phyloP scores from a whole-genome alignment of 2,888 invertebrate genomes.

The Eilema griseolum region DNA sequence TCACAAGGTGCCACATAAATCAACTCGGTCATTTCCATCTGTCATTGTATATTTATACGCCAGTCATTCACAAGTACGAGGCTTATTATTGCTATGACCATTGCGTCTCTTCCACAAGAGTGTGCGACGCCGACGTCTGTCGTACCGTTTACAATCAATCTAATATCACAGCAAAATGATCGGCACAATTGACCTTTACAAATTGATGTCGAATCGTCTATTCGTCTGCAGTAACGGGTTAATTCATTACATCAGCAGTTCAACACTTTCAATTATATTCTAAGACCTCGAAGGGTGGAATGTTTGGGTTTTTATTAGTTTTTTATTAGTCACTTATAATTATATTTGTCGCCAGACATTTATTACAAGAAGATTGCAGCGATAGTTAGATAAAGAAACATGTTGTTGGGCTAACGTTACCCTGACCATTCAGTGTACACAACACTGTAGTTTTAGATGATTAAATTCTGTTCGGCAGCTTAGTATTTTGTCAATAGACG shows the following conservation, averaged over 20 bases:
- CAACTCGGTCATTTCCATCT: slow-evolving; percentile 9
- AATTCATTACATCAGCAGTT: slow-evolving; percentile 79
- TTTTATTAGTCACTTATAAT: neutral
- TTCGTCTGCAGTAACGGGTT: slow-evolving; percentile 71
- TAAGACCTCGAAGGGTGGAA: slow-evolving; percentile 46
- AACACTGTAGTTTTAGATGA: no score
- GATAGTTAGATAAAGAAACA: no score
- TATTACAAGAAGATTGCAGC: no score
- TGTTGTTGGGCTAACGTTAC: no score
- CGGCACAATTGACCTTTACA: slow-evolving; percentile 61
- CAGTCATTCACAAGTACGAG: slow-evolving; percentile 27
- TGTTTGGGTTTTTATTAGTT: slow-evolving; percentile 8
- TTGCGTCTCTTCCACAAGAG: slow-evolving; percentile 11
- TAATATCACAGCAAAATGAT: slow-evolving; percentile 40
- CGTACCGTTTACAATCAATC: slow-evolving; percentile 53
- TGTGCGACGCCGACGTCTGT: slow-evolving; percentile 47
- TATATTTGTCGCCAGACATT: no score
- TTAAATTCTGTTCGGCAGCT: no score
- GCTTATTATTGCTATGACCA: neutral
- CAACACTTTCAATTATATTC: slow-evolving; percentile 72
- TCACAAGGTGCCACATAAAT: slow-evolving; percentile 5
- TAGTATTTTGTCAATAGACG: no score
- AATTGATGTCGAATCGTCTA: slow-evolving; percentile 42
- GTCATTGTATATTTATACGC: slow-evolving; percentile 8
- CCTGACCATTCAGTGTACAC: no score